These are phyloP conservation scores for Myrmecobius fasciatus DNA, from an alignment of 2,113 vertebrate genomes.

Conservation along the genomic window DNA sequence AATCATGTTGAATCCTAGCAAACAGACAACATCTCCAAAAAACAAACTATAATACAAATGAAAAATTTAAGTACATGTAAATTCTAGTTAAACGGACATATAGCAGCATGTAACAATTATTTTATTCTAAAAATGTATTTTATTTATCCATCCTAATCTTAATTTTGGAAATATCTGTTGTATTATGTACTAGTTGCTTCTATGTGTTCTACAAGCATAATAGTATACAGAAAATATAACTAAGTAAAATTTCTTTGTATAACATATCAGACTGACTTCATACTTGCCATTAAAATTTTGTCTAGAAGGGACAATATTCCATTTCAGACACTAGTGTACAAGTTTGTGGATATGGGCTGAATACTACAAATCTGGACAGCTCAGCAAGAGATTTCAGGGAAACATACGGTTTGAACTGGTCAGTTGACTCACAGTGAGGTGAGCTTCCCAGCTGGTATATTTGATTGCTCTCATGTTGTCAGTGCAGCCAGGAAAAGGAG, in stretches of 20 bases:
- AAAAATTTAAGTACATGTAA: neutral
- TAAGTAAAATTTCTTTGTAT: neutral
- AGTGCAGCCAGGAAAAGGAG: constrained; percentile 62
- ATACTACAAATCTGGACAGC: constrained; percentile 15
- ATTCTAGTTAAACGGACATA: neutral
- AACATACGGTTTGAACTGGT: constrained; percentile 30
- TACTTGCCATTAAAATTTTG: constrained; percentile 17
- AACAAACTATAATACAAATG: neutral
- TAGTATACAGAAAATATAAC: neutral
- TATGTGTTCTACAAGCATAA: neutral
- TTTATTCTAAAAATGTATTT: neutral
- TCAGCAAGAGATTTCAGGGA: neutral
- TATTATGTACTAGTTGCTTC: neutral
- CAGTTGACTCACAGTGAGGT: constrained; percentile 29
- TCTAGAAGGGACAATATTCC: neutral
- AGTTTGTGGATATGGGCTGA: constrained; percentile 25
- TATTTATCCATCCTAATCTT: neutral
- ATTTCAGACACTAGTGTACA: constrained; percentile 2
- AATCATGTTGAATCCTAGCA: neutral
- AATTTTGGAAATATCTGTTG: neutral
- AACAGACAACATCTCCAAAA: neutral
- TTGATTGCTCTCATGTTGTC: constrained; percentile 56
- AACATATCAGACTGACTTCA: constrained; percentile 2
- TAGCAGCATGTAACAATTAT: neutral
- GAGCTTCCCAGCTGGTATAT: constrained; percentile 34